phyloP scores from a whole-genome alignment of 2,797 vertebrate species.

The Halcyon chelicuti region DNA sequence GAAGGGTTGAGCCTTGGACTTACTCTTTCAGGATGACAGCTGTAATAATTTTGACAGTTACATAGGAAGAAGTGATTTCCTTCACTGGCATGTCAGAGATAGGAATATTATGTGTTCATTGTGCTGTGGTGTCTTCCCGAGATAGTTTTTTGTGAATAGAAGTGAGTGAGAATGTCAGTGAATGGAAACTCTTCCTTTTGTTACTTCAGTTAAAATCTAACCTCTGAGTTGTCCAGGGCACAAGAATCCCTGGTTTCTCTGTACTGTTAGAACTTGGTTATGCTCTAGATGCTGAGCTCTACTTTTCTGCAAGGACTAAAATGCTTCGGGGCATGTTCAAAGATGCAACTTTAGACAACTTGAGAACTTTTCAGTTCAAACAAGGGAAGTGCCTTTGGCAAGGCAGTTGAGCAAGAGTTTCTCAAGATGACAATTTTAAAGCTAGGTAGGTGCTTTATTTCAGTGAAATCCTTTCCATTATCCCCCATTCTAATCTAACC shows the following conservation, averaged over 20 bases:
- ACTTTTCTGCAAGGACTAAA: neutral
- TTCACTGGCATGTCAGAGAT: neutral
- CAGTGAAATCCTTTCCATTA: neutral
- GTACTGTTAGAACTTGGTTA: neutral
- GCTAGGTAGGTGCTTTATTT: neutral
- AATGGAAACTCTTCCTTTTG: neutral
- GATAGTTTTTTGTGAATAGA: neutral
- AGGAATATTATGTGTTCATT: neutral
- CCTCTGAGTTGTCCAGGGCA: neutral
- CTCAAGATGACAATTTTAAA: neutral
- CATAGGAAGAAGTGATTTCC: neutral
- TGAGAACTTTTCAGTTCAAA: neutral
- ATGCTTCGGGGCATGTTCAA: neutral
- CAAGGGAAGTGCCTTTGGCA: neutral
- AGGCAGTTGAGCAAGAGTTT: constrained; percentile 5
- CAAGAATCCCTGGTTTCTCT: neutral
- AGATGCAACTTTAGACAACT: neutral
- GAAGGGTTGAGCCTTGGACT: neutral
- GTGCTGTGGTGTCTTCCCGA: neutral
- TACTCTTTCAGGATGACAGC: neutral
- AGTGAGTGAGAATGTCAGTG: neutral
- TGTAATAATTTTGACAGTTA: neutral
- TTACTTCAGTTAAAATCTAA: neutral
- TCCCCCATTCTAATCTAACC: neutral
- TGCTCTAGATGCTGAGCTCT: neutral